Evolutionary conservation across 2,797 vertebrate genomes (phyloP), one percentile per base, ranked within the genome.

Genomic region (Oreortyx pictus): DNA sequence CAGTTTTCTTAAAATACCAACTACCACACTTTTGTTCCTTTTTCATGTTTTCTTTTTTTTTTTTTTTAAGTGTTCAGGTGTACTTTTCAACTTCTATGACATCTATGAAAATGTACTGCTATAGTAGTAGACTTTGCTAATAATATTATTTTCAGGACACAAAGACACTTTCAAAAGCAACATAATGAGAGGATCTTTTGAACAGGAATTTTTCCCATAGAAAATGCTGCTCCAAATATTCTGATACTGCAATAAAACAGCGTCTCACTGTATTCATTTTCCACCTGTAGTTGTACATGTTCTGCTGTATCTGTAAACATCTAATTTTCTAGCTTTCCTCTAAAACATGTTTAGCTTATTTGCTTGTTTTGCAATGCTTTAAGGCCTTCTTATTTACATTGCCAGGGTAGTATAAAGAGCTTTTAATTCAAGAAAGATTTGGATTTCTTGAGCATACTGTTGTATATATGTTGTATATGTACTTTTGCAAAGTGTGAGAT

Each of bases 401-500:
- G 13, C 27, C 33, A 73, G 47, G 73, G 54, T 24, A 73, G 47
- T 23, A 31, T 16, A n/a, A 88, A 88, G n/a, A 74, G 20, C n/a
- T 90, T 87, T 66, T 39, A 80, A 54, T n/a, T 24, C n/a, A 75
- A 59, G 82, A 83, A 2, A 50, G 13, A 56, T 66, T 77, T 50
- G 56, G 31, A 10, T 22, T 87, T 4, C 49, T 20, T 82, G 52
- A 82, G 88, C 67, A 88, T 88, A 86, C 11, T 70, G 35, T n/a
- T n/a, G n/a, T n/a, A n/a, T n/a, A n/a, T n/a, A n/a, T n/a, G n/a
- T n/a, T n/a, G n/a, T n/a, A n/a, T n/a, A n/a, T n/a, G n/a, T n/a
- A n/a, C 39, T 93, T 77, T 68, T 74, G 67, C 86, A 65, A 70
- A n/a, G 44, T 71, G 88, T 72, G 85, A 85, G 61, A 88, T 70